phyloP scores from a whole-genome alignment of 1,140 invertebrate genomes.

The Zophobas atratus region DNA sequence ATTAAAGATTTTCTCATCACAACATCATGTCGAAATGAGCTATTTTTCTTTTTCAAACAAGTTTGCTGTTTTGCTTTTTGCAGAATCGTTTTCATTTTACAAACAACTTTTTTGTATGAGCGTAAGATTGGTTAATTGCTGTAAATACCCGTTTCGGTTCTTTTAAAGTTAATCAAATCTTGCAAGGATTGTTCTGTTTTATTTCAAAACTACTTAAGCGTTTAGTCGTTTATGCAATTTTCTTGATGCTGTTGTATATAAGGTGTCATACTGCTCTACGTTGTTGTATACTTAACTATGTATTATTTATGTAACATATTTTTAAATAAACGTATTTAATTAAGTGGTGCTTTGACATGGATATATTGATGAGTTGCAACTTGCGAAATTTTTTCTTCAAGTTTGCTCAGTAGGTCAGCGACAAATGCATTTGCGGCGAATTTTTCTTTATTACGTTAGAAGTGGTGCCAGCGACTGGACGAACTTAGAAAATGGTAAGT shows the following conservation, averaged over 20 bases:
- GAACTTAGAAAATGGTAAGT: no score
- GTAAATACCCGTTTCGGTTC: slow-evolving; percentile 35
- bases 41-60: slow-evolving; percentile 22
- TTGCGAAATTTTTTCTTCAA: background rate
- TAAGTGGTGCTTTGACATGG: slow-evolving; percentile 1
- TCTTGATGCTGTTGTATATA: slow-evolving; percentile 24
- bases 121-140: slow-evolving; percentile 14
- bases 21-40: slow-evolving; percentile 16
- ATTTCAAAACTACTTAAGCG: slow-evolving; percentile 36
- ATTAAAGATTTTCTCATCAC: slow-evolving; percentile 30
- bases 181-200: slow-evolving; percentile 47
- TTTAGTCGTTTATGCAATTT: slow-evolving; percentile 20
- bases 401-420: slow-evolving; percentile 2
- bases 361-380: background rate
- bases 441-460: background rate
- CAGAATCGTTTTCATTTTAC: slow-evolving; percentile 38
- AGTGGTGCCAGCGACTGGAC: no score
- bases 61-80: slow-evolving; percentile 19
- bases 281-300: slow-evolving; percentile 30
- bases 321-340: slow-evolving; percentile 40
- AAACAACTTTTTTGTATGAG: slow-evolving; percentile 34
- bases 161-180: slow-evolving; percentile 37
- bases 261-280: slow-evolving; percentile 13
- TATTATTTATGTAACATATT: slow-evolving; percentile 37
- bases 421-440: background rate